phyloP scores from a whole-genome alignment of 2,888 invertebrate genomes.

The Drosophila mulleri region DNA sequence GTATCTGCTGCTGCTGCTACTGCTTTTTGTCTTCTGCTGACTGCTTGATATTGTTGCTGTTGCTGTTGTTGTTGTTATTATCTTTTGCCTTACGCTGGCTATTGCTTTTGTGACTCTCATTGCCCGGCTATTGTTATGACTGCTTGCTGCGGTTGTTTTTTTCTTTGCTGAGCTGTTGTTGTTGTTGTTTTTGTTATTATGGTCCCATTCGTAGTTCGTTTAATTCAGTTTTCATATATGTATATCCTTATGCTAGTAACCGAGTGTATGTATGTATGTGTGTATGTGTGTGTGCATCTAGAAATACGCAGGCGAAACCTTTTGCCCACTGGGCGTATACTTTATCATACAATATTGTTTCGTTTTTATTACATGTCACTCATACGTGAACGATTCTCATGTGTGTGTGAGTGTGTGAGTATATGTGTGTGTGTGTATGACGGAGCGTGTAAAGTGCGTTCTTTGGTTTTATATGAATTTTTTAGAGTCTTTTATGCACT shows the following conservation, averaged over 20 bases:
- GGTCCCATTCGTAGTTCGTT: slow-evolving; percentile 77
- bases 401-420: slow-evolving; percentile 3
- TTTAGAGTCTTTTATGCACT: slow-evolving; percentile 80
- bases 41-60: slow-evolving; percentile 25
- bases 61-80: slow-evolving; percentile 64
- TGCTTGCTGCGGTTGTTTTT: slow-evolving; percentile 29
- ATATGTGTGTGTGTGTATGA: slow-evolving; percentile 13
- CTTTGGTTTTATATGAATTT: slow-evolving; percentile 79
- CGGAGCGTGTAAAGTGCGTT: slow-evolving; percentile 78
- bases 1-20: slow-evolving; percentile 18
- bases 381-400: slow-evolving; percentile 60
- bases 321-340: slow-evolving; percentile 79
- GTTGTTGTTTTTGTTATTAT: slow-evolving; percentile 52
- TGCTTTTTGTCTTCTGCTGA: slow-evolving; percentile 48
- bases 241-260: slow-evolving; percentile 24
- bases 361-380: slow-evolving; percentile 79
- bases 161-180: slow-evolving; percentile 1
- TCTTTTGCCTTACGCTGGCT: slow-evolving; percentile 68
- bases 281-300: slow-evolving; percentile 37
- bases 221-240: slow-evolving; percentile 78
- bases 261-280: slow-evolving; percentile 11
- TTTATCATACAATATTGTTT: slow-evolving; percentile 81
- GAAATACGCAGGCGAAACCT: slow-evolving; percentile 49
- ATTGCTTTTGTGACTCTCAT: slow-evolving; percentile 64
- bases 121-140: slow-evolving; percentile 53